Conservation (phyloP, 35 echinoderm and acorn worm species). For the Stichopus chloronotus region DNA sequence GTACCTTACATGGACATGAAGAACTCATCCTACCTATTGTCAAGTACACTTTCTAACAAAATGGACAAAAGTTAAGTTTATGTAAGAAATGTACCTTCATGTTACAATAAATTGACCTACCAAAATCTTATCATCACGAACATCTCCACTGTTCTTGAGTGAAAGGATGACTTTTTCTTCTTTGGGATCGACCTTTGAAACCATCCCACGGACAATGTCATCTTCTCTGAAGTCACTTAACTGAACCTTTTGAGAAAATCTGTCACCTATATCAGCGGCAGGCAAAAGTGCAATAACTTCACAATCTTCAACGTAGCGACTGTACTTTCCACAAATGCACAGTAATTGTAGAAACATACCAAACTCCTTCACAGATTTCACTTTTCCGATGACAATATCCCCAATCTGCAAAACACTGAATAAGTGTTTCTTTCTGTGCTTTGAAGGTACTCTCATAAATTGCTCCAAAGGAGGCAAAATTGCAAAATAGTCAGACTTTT, state of each 20-base stretch:
- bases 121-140: conserved; percentile 54
- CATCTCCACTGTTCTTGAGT: conserved; percentile 60
- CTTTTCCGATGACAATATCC: conserved; percentile 71
- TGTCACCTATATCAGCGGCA: conserved; percentile 74
- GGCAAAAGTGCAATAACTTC: conserved; percentile 83
- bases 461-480: conserved; percentile 78
- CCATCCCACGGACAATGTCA: conserved; percentile 72
- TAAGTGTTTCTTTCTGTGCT: conserved; percentile 55
- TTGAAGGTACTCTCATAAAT: conserved; percentile 67
- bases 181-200: conserved; percentile 72
- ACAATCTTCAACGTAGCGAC: conserved; percentile 57
- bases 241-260: conserved; percentile 71
- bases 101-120: conserved; percentile 45
- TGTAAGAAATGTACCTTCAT: no score
- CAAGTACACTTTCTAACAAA: no score
- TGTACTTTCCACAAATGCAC: conserved; percentile 69
- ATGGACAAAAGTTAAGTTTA: no score
- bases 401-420: conserved; percentile 65
- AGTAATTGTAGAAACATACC: conserved; percentile 83
- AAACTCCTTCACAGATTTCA: conserved; percentile 78
- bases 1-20: no score
- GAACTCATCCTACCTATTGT: no score
- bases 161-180: conserved; percentile 90
- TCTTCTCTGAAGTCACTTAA: conserved; percentile 69
- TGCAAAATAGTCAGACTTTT: conserved; percentile 77